Percentiles rank a stretch among this genome's conserved stretches.
Conservation (phyloP, 30 jellyfish, hydroid and myxozoan species). For the Catostylus mosaicus region DNA sequence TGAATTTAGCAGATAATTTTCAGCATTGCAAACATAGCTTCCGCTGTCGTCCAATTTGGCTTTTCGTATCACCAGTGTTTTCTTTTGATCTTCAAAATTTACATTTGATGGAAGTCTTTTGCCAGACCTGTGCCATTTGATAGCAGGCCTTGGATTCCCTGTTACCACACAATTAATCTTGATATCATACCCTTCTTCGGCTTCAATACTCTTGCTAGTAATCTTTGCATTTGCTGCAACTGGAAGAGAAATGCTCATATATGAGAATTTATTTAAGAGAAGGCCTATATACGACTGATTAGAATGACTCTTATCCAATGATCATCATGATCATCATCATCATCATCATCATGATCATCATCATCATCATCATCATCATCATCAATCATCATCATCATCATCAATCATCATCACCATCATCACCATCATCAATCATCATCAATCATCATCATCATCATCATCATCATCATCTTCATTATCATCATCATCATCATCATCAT, state of each 20-base stretch:
- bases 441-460: not conserved
- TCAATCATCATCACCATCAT: not conserved
- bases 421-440: no score
- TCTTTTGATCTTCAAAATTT: not conserved
- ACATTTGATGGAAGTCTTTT: not conserved
- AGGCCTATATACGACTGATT: no score
- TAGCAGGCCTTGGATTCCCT: slow-evolving; percentile 27
- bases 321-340: not conserved
- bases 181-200: slow-evolving; percentile 23
- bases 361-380: no score
- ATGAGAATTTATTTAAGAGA: no score
- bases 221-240: slow-evolving; percentile 20
- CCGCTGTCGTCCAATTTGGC: slow-evolving; percentile 21
- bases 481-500: not conserved
- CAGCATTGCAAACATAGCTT: slow-evolving; percentile 9
- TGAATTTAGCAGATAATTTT: not conserved
- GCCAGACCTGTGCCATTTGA: slow-evolving; percentile 17
- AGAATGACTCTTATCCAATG: no score
- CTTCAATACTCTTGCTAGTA: not conserved
- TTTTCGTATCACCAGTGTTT: not conserved
- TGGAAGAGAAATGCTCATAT: no score
- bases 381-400: no score
- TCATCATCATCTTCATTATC: not conserved
- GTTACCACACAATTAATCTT: slow-evolving; percentile 19
- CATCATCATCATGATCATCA: no score